Evolutionary conservation across 1,140 invertebrate genomes (phyloP), one percentile per base, ranked within the genome.

Genomic region (Neuroterus valhalla): DNA sequence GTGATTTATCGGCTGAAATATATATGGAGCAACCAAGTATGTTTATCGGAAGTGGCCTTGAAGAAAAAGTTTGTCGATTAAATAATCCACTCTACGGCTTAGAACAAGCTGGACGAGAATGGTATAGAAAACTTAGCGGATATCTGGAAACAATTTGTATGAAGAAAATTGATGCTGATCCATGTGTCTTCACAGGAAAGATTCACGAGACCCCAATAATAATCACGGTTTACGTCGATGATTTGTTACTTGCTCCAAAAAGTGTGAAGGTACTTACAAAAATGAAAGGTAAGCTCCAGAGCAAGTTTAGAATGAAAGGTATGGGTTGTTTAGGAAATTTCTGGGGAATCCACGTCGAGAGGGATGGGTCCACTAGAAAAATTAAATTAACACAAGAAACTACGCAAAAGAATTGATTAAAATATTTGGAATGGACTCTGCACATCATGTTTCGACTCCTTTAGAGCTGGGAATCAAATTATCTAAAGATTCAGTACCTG

Each of bases 1-100:
- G 62, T 15, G 45, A 78, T n/a, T n/a, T n/a, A n/a, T 31, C 52
- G 74, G 3, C 14, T 17, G 69, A 74, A 52, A 46, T 78, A 2
- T 78, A 74, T 23, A 78, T 74, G 72, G 69, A 71, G 21, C 76
- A 74, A 43, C 71, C 76, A 1, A 26, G 74, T 11, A 70, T 68
- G 69, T 77, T 77, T 50, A 42, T 71, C 3, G 17, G 62, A 62
- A 43, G 1, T 43, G 44, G 19, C 14, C 46, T 71, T 15, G 50
- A 74, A 52, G 26, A 78, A 31, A 72, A 74, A 52, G 72, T 78
- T 0, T 78, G 72, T 42, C 48, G 68, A 19, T 62, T 78, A 45
- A 15, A 70, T 1, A 78, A 66, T 50, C 52, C 76, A 48, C 15
- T 78, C 1, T 72, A 74, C 12, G 76, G 76, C 23, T 66, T 78